Conservation (phyloP, 2,888 invertebrate species). For the Stenoptilia bipunctidactyla region DNA sequence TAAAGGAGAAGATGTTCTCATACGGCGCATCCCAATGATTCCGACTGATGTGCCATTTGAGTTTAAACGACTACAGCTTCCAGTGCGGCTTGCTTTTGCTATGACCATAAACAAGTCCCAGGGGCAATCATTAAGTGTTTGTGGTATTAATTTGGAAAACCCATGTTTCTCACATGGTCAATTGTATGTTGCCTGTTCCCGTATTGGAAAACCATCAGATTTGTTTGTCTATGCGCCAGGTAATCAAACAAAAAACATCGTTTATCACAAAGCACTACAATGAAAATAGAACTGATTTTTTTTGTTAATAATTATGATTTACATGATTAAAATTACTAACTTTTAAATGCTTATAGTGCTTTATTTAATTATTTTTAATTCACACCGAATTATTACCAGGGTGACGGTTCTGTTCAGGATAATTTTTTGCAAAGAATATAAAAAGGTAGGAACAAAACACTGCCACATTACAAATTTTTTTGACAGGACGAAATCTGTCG, state of each 20-base stretch:
- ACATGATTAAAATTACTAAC: too few species aligned
- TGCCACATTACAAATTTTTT: too few species aligned
- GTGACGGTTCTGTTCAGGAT: too few species aligned
- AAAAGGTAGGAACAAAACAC: too few species aligned
- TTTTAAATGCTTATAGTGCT: too few species aligned
- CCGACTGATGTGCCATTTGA: slow-evolving; percentile 14
- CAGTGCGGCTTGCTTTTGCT: slow-evolving; percentile 16
- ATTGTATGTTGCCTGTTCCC: slow-evolving; percentile 24
- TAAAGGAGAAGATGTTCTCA: slow-evolving; percentile 11
- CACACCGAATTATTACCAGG: too few species aligned
- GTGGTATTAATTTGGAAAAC: slow-evolving; percentile 15
- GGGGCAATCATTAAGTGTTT: slow-evolving; percentile 13
- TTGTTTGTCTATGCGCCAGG: slow-evolving; percentile 20
- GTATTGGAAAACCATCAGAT: slow-evolving; percentile 23
- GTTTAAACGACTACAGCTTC: slow-evolving; percentile 18
- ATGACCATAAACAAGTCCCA: slow-evolving; percentile 19
- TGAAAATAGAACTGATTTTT: slow-evolving; percentile 9
- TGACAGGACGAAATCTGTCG: too few species aligned
- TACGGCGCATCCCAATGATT: slow-evolving; percentile 18
- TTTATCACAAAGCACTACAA: slow-evolving; percentile 18
- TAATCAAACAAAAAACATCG: slow-evolving; percentile 19
- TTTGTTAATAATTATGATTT: too few species aligned
- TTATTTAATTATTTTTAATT: too few species aligned
- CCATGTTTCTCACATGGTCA: slow-evolving; percentile 20
- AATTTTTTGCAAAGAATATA: too few species aligned